Conservation (phyloP, 2,113 vertebrate genomes). For the Scytalopus superciliaris region DNA sequence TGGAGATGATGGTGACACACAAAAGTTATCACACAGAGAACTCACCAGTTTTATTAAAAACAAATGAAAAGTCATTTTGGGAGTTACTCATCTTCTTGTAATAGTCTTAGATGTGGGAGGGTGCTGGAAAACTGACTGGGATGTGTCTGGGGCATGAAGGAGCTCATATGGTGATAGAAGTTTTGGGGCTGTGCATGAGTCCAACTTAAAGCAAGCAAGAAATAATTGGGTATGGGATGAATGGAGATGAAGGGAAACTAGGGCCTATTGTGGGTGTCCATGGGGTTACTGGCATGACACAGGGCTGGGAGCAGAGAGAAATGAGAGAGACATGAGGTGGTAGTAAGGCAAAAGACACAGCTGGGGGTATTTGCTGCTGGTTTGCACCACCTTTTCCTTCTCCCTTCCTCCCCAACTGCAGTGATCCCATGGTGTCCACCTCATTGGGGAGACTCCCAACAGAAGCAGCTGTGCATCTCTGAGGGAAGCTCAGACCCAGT, state of each 20-base stretch:
- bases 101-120: background rate
- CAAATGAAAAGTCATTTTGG: background rate
- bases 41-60: background rate
- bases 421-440: background rate
- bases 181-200: background rate
- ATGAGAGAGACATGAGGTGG: accelerated
- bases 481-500: background rate
- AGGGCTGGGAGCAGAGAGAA: background rate
- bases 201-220: background rate
- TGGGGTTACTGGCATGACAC: background rate
- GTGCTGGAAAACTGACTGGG: background rate
- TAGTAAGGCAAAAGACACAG: background rate
- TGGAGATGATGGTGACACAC: background rate
- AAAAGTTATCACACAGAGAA: background rate
- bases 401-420: background rate
- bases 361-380: background rate
- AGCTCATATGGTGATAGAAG: background rate
- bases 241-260: background rate
- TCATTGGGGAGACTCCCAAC: background rate
- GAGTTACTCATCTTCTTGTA: background rate
- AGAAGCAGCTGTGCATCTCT: background rate
- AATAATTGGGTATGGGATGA: background rate
- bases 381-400: background rate
- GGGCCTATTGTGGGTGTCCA: background rate
- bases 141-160: background rate